phyloP scores from a whole-genome alignment of 2,113 vertebrate genomes.

The Garra rufa region DNA sequence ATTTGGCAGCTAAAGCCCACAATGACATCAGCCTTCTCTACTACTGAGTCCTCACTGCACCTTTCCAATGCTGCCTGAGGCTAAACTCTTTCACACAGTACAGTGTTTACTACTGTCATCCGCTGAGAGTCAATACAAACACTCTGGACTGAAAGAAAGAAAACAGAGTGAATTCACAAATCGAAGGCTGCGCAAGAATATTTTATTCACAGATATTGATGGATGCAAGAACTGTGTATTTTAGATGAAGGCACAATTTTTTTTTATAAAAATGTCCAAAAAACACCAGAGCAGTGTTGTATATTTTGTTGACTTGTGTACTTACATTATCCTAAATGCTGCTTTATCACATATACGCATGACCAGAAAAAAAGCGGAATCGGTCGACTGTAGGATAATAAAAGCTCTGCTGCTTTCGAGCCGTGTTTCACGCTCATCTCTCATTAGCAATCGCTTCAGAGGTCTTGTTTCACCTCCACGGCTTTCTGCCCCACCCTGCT shows the following conservation, averaged over 20 bases:
- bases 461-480: no score
- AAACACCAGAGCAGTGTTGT: no score
- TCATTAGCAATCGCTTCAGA: no score
- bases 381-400: no score
- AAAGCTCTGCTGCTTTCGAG: no score
- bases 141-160: neutral
- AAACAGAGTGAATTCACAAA: neutral
- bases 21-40: conserved; percentile 24
- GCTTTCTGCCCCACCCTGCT: no score
- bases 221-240: neutral
- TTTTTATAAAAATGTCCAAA: no score
- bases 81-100: conserved; percentile 26
- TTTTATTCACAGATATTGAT: neutral
- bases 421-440: no score
- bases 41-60: neutral
- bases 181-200: neutral
- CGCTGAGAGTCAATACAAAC: neutral
- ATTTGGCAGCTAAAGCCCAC: neutral
- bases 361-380: no score
- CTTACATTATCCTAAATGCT: no score
- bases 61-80: neutral
- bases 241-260: neutral
- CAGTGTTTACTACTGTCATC: conserved; percentile 15
- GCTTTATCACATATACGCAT: no score
- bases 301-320: no score